Percentiles rank a stretch among this genome's conserved stretches.
Evolutionary conservation across 1,140 invertebrate genomes (phyloP).

Genomic region (Pissodes strobi): DNA sequence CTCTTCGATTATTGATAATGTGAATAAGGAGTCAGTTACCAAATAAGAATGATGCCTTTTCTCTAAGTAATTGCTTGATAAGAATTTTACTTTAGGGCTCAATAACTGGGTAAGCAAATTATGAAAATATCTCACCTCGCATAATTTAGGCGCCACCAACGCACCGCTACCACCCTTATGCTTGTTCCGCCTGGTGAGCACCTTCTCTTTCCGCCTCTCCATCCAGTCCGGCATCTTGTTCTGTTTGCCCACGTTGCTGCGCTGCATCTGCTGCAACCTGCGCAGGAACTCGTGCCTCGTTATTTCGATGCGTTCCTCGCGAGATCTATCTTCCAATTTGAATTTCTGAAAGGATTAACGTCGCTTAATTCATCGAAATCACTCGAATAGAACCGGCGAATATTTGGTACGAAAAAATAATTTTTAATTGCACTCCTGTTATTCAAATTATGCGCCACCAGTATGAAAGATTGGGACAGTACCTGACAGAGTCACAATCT

Average conservation of each 20-base stretch:
- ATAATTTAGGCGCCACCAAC: slow-evolving; percentile 41
- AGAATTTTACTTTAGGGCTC: too few relatives aligned
- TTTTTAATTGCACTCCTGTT: too few relatives aligned
- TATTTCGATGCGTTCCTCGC: slow-evolving; percentile 54
- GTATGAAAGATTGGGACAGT: too few relatives aligned
- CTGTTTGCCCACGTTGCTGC: slow-evolving; percentile 49
- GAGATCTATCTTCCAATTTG: slow-evolving; percentile 53
- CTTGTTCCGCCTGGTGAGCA: slow-evolving; percentile 11
- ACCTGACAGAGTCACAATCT: too few relatives aligned
- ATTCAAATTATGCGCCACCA: too few relatives aligned
- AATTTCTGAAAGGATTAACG: slow-evolving; percentile 41
- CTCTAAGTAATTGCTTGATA: too few relatives aligned
- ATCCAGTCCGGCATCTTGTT: slow-evolving; percentile 38
- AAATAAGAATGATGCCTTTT: too few relatives aligned
- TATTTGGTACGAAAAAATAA: too few relatives aligned
- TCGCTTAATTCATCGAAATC: background rate
- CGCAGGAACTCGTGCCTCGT: slow-evolving; percentile 53
- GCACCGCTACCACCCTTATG: background rate
- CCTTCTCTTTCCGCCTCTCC: slow-evolving; percentile 11
- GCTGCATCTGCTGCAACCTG: slow-evolving; percentile 49
- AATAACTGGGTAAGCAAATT: too few relatives aligned
- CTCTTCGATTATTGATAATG: too few relatives aligned
- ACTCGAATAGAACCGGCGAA: background rate
- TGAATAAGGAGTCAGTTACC: too few relatives aligned
- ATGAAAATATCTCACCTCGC: slow-evolving; percentile 39